Evolutionary conservation across 2,113 vertebrate genomes (phyloP).

Genomic region (Alethe castanea): DNA sequence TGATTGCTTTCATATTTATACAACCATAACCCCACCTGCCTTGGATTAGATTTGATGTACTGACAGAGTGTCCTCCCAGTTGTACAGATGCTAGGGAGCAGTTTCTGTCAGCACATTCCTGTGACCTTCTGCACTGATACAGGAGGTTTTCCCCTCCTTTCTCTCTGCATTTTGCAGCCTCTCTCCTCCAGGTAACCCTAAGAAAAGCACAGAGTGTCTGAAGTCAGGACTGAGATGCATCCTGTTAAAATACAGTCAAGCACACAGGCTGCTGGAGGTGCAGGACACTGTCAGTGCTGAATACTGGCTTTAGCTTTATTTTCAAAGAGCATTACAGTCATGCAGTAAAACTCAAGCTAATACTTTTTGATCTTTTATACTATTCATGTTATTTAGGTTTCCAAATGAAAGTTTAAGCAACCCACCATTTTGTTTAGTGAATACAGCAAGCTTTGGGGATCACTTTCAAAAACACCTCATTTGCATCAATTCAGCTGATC

Average conservation of each 20-base stretch:
- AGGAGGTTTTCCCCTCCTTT: neutral
- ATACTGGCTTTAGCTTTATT: neutral
- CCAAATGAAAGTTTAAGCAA: neutral
- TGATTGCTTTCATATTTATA: neutral
- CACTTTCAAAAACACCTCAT: slow-evolving; percentile 31
- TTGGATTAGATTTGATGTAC: neutral
- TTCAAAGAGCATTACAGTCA: neutral
- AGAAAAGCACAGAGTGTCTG: neutral
- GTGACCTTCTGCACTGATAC: neutral
- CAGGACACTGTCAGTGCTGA: neutral
- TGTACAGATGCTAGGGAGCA: neutral
- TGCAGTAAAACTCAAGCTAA: neutral
- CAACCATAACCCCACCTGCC: neutral
- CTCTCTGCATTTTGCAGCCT: neutral
- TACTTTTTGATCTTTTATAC: neutral
- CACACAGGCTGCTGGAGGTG: neutral
- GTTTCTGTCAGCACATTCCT: neutral
- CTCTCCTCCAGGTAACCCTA: neutral
- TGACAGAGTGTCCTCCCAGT: neutral
- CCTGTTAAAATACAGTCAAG: neutral
- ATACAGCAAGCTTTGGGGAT: neutral
- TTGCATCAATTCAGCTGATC: slow-evolving; percentile 24
- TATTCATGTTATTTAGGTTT: neutral
- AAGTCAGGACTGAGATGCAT: neutral
- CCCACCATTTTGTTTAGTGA: neutral